phyloP scores from a whole-genome alignment of 2,797 vertebrate genomes.

The Atherinosoma microstoma region DNA sequence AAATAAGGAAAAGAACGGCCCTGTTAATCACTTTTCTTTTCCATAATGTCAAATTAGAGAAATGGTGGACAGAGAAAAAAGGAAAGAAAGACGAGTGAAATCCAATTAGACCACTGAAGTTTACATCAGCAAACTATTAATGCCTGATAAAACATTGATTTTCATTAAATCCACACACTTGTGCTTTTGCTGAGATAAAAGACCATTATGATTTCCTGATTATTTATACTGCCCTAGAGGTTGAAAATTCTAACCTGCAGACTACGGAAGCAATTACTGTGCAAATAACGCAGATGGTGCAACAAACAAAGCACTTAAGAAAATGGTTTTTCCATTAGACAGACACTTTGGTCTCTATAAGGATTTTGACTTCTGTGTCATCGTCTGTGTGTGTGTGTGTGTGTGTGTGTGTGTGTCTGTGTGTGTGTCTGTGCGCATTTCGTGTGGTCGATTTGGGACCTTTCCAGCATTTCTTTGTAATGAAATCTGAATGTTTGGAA shows the following conservation, averaged over 20 bases:
- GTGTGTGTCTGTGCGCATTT: slow-evolving; percentile 4
- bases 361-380: slow-evolving; percentile 59
- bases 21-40: not conserved
- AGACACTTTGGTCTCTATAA: slow-evolving; percentile 76
- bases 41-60: not conserved
- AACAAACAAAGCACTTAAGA: slow-evolving; percentile 83
- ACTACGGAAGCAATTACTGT: slow-evolving; percentile 77
- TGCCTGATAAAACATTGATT: slow-evolving; percentile 39
- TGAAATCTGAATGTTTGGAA: slow-evolving; percentile 28
- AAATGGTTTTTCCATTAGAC: slow-evolving; percentile 80
- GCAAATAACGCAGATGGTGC: slow-evolving; percentile 77
- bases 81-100: not conserved
- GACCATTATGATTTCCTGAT: slow-evolving; percentile 58
- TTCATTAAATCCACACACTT: slow-evolving; percentile 45
- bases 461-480: slow-evolving; percentile 19
- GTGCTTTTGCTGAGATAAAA: slow-evolving; percentile 51
- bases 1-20: slow-evolving; percentile 2
- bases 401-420: too few species aligned
- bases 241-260: slow-evolving; percentile 68
- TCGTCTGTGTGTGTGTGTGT: too few species aligned
- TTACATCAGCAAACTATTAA: slow-evolving; percentile 28
- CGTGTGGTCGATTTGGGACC: slow-evolving; percentile 39
- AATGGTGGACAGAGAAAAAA: not conserved
- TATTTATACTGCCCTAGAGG: slow-evolving; percentile 66
- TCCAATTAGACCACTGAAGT: not conserved